Percentiles rank a stretch among this genome's conserved stretches.
These are phyloP conservation scores for Leptopterna dolabrata DNA, from an alignment of 2,888 invertebrate species.

Conservation along the genomic window DNA sequence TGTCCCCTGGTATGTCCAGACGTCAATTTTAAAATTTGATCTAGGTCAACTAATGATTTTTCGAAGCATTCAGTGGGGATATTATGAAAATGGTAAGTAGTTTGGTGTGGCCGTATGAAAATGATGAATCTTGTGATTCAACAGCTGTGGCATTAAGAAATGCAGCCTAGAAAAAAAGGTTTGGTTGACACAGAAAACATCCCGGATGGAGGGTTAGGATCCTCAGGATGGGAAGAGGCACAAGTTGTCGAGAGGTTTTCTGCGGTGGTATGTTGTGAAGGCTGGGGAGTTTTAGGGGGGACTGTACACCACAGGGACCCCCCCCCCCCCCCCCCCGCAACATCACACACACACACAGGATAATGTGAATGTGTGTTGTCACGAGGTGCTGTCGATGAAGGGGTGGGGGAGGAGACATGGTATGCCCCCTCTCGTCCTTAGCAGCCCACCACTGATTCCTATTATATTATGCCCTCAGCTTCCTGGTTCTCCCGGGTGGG, in stretches of 20 bases:
- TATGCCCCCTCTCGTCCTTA: neutral
- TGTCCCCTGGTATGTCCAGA: too few species aligned
- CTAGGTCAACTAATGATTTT: too few species aligned
- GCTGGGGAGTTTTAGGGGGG: constrained; percentile 1
- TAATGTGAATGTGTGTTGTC: neutral
- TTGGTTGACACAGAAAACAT: too few species aligned
- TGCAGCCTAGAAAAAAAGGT: too few species aligned
- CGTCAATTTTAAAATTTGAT: too few species aligned
- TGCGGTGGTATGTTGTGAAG: constrained; percentile 24
- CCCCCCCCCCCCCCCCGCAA: neutral
- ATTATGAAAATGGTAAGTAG: too few species aligned
- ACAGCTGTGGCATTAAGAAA: too few species aligned
- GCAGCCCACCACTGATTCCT: constrained; percentile 10
- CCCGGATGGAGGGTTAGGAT: neutral
- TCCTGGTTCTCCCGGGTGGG: constrained; percentile 13
- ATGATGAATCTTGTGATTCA: too few species aligned
- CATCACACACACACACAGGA: neutral
- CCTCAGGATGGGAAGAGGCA: neutral
- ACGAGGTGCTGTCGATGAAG: neutral
- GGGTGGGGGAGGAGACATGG: neutral
- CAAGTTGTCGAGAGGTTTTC: neutral
- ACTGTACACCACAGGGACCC: constrained; percentile 1
- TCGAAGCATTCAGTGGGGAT: too few species aligned
- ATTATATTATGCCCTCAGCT: constrained; percentile 33
- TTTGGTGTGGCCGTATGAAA: too few species aligned